Evolutionary conservation across 1,140 invertebrate genomes (phyloP).

Genomic region (Halictus rubicundus): DNA sequence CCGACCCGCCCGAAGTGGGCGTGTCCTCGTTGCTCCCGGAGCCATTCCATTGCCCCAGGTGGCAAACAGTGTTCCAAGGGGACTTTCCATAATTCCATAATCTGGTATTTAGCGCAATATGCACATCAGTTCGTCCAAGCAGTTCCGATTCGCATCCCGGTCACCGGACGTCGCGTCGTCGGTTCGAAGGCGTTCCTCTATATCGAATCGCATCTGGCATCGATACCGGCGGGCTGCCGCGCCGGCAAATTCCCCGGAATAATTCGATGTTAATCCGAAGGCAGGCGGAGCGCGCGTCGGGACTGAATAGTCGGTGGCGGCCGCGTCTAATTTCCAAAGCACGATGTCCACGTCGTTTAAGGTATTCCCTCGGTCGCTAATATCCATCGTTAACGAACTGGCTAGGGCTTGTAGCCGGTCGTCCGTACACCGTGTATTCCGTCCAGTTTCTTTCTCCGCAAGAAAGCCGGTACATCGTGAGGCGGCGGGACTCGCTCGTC

Average conservation of each 20-base stretch:
- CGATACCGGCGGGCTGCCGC: background rate
- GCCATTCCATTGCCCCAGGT: too few species aligned
- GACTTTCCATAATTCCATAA: too few species aligned
- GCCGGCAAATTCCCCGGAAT: background rate
- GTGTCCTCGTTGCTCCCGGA: too few species aligned
- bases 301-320: background rate
- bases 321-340: conserved; percentile 2
- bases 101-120: too few species aligned
- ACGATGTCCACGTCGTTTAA: conserved; percentile 10
- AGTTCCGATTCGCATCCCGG: background rate
- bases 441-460: conserved; percentile 45
- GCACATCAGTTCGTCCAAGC: too few species aligned
- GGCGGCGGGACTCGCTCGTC: conserved; percentile 17
- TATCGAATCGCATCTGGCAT: background rate
- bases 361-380: conserved; percentile 29
- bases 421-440: conserved; percentile 46
- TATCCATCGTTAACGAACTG: conserved; percentile 52
- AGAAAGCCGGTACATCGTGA: conserved; percentile 45
- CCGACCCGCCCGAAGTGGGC: too few species aligned
- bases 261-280: conserved; percentile 15
- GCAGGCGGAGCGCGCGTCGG: background rate
- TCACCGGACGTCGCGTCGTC: background rate
- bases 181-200: too few species aligned
- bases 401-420: conserved; percentile 35
- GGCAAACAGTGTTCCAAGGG: too few species aligned